Evolutionary conservation across 2,888 invertebrate genomes (phyloP), one percentile per base, ranked within the genome.

Genomic region (Corbicula japonica): DNA sequence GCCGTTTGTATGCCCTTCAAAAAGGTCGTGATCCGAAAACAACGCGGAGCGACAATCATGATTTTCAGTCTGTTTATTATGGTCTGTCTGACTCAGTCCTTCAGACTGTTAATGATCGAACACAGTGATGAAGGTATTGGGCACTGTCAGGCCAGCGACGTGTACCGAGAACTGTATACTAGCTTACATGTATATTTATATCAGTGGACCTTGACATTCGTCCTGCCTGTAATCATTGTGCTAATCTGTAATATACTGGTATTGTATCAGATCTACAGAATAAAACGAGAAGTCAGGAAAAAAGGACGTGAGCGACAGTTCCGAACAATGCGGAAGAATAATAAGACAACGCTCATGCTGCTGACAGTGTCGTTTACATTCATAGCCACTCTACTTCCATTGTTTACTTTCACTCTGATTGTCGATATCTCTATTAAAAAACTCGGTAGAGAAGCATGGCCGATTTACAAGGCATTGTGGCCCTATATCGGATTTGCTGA

Each of bases 1-100:
- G 91, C 91, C 26, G 90, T 92, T 23, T 89, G 89, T 76, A 84
- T 88, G 52, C 92, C 92, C 1, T 91, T 92, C 79, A 87, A 86
- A 61, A 90, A 89, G 60, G 83, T 87, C 38, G 63, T 85, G n/a
- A 80, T 91, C 44, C 88, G 90, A 68, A 86, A 82, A 12, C 88
- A 89, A 58, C 80, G 84, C 3, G 89, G 89, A 10, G 90, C 91
- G 1, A 80, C 90, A 26, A 80, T 87, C 23, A 80, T 90, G 32
- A 89, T 92, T 32, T 56, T 88, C 4, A 60, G 83, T 4, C 75
- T 90, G 15, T 89, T 91, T 48, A 74, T 90, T 21, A 52, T 90
- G 6, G 76, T 90, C 34, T 87, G 88, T 44, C 84, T 87, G 50
- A 89, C 89, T 26, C 92, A 92, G 76, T 85, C 87, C 4, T 92